Evolutionary conservation across 2,113 vertebrate genomes (phyloP).

Genomic region (Pteropus alecto): DNA sequence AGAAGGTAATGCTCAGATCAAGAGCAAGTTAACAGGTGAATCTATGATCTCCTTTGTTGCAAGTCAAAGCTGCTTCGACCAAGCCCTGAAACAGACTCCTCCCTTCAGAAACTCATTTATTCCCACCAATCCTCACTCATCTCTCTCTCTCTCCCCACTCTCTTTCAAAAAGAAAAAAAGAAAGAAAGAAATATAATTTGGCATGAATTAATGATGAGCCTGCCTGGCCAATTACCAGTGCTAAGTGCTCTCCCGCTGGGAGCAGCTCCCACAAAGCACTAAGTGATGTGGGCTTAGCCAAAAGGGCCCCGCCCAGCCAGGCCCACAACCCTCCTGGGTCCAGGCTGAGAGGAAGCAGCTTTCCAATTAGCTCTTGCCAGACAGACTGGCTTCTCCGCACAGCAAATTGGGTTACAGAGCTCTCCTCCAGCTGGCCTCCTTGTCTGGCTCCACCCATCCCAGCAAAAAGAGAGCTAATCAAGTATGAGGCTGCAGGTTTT

Average conservation of each 20-base stretch:
- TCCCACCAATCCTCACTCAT: not conserved
- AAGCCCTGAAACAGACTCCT: constrained; percentile 14
- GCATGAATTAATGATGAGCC: constrained; percentile 84
- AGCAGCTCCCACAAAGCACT: constrained; percentile 77
- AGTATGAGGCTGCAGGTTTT: constrained; percentile 41
- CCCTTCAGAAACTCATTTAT: constrained; percentile 50
- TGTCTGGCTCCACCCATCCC: constrained; percentile 78
- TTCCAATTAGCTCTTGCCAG: constrained; percentile 83
- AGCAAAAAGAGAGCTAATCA: constrained; percentile 71
- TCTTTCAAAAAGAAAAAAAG: not conserved
- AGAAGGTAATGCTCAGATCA: not conserved
- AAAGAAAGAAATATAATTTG: constrained; percentile 67
- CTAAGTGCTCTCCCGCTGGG: constrained; percentile 81
- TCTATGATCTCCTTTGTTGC: not conserved
- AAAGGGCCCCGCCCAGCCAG: constrained; percentile 68
- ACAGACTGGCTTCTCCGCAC: constrained; percentile 84
- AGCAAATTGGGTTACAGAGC: constrained; percentile 80
- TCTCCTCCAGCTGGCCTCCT: constrained; percentile 84
- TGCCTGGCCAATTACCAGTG: constrained; percentile 83
- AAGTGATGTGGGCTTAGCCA: constrained; percentile 67
- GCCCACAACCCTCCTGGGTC: constrained; percentile 78
- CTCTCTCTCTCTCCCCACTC: not conserved
- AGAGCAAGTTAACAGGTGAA: constrained; percentile 24
- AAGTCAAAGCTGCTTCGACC: constrained; percentile 7
- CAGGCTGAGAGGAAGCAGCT: constrained; percentile 81